Evolutionary conservation across 1,140 invertebrate genomes (phyloP), one percentile per base, ranked within the genome.

Genomic region (Macrotrachela quadricornifera): DNA sequence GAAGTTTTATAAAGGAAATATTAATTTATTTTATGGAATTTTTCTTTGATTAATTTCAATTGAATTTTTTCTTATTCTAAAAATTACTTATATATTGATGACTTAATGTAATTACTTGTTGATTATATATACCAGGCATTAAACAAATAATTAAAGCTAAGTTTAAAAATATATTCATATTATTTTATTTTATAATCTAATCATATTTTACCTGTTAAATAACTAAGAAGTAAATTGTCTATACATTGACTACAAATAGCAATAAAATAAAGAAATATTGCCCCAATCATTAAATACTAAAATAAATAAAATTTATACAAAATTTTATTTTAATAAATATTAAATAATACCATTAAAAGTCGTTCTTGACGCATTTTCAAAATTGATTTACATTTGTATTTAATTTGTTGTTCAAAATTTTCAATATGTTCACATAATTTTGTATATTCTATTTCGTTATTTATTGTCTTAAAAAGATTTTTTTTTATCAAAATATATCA

Each of bases 321-420:
- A 30, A 15, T 46, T 16, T 46, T 15, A 46, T 6, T 11, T n/a
- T 15, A 36, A 41, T 37, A 37, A 30, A 44, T 39, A 17, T n/a
- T 15, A 2, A 18, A 44, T 46, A 16, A 40, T 53, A 53, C 51
- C 37, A 53, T 36, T n/a, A 44, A 37, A 47, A 37, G 51, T 47
- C 30, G 42, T 47, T 53, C 51, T 53, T 17, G 40, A 46, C 46
- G 46, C 40, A 40, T 53, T 53, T 41, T 53, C 45, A 36, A 53
- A 13, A 8, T 43, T 46, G 17, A 12, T 30, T 47, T 40, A 46
- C 30, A 53, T 43, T 12, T 53, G 46, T 8, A 36, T 30, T 9
- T 30, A 30, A 47, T 6, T 13, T 53, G 45, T 36, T 18, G 9
- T 16, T 42, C 21, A 48, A 53, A 48, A 39, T 53, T 53, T 13